Evolutionary conservation across 2,797 vertebrate species (phyloP), one percentile per base, ranked within the genome.

Genomic region (Acrossocheilus fasciatus): DNA sequence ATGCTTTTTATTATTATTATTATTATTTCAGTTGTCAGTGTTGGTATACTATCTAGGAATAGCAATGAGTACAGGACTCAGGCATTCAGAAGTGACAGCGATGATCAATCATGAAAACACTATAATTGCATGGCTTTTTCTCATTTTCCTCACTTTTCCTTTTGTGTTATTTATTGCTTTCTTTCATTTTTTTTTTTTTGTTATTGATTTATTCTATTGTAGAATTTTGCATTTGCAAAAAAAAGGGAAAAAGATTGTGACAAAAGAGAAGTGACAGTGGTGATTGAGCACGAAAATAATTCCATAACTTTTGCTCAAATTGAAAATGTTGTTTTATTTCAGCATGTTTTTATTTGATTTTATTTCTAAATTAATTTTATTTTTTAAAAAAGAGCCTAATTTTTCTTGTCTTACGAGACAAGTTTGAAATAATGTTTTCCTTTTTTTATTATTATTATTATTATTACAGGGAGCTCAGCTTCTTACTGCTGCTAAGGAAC

Each of bases 401-500:
- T 26, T 30, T 64, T 59, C 1, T n/a, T 4, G 9, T n/a, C n/a
- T 66, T 57, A 8, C 9, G 26, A 26, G 26, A 26, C 26, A 26
- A 26, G 83, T 83, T 73, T 50, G 4, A 87, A 43, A 68, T 4
- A 34, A 45, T 70, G 17, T 30, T 86, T 64, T 57, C 4, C 11
- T 45, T 57, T 72, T 43, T 77, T n/a, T n/a, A n/a, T n/a, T 47
- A 15, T 11, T 76, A 45, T 45, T 45, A 45, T 50, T 57, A 85
- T 18, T 89, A 87, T 78, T 91, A 73, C 92, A 99, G 98, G 97
- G 98, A n/a, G 95, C 97, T 79, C 98, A 98, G 87, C 93, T 99
- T 93, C 97, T 99, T 93, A 98, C 95, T 82, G 98, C 98, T 64
- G 98, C 98, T 69, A 99, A 98, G 93, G 98, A 99, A 91, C 96